Evolutionary conservation across 2,888 invertebrate genomes (phyloP), one percentile per base, ranked within the genome.

Genomic region (Nesidiocoris tenuis): DNA sequence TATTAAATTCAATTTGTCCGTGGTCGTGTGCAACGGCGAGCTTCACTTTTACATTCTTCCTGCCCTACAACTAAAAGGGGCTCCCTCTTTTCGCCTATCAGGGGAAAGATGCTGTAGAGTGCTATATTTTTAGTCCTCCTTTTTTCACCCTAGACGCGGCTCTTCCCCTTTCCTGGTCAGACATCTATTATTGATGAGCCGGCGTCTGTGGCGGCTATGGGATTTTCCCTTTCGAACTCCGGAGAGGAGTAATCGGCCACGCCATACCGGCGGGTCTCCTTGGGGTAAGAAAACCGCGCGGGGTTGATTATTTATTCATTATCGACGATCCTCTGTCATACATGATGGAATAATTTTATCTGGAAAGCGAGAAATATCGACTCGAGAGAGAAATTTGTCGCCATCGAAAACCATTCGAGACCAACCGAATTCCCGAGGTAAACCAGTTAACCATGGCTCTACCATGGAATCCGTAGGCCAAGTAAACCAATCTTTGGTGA

Each of bases 1-100:
- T 65, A 65, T 65, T 65, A 65, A 65, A 65, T 65, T 65, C 65
- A 65, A 65, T 65, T 65, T 65, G 65, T 65, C 39, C 65, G 65
- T n/a, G 39, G 39, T 39, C 39, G 39, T 39, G 39, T 39, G 39
- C 39, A 39, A 39, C 39, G 39, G 39, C 39, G 12, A 39, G 39
- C 12, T 39, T 12, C n/a, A n/a, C 39, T 12, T 39, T 39, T 12
- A 39, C 39, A 39, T 39, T 3, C 39, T 39, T 39, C 39, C 39
- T 39, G 39, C 12, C 3, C 39, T 39, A 7, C 39, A 12, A 39
- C 39, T 39, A 39, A 39, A 39, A 39, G 65, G 25, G 63, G n/a
- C 22, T 61, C 61, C 23, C 65, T 39, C 17, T 39, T 1, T 24
- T 23, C 63, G 18, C 39, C 39, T 65, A 18, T 65, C 65, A 39